Evolutionary conservation across 2,888 invertebrate species (phyloP).

Genomic region (Orchesellides sinensis): DNA sequence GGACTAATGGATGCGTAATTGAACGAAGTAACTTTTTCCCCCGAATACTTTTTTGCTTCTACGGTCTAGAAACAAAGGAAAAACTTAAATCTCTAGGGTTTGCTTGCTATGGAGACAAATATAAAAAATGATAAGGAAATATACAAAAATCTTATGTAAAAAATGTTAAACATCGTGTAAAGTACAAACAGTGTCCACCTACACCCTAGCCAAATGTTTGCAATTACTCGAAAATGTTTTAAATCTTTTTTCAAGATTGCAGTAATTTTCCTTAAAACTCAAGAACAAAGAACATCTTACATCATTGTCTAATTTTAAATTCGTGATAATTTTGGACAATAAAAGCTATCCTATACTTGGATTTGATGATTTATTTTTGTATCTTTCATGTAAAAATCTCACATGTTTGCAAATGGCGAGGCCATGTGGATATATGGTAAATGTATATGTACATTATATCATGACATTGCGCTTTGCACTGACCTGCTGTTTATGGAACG

Average conservation of each 20-base stretch:
- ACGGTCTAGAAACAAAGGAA: background rate
- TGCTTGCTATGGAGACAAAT: background rate
- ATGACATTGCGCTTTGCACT: conserved; percentile 5
- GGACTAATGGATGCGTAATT: too few species aligned
- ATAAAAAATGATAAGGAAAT: too few species aligned
- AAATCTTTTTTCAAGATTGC: background rate
- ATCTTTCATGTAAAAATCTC: background rate
- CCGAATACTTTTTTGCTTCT: too few species aligned
- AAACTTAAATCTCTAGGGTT: background rate
- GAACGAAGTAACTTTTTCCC: too few species aligned
- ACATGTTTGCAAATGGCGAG: background rate
- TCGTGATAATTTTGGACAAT: background rate
- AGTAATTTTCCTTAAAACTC: background rate
- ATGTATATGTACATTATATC: background rate
- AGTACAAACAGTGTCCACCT: background rate
- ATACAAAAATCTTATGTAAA: too few species aligned
- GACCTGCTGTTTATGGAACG: conserved; percentile 8
- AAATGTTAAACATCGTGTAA: background rate
- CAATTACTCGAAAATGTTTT: background rate
- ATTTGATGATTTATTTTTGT: background rate
- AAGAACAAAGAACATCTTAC: background rate
- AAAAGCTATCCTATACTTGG: background rate
- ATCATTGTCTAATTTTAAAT: background rate
- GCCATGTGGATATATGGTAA: background rate
- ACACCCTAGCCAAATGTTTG: conserved; percentile 1